Base-by-base conservation (phyloP, 2,113 vertebrate species). In the Malurus alboscapulatus region DNA sequence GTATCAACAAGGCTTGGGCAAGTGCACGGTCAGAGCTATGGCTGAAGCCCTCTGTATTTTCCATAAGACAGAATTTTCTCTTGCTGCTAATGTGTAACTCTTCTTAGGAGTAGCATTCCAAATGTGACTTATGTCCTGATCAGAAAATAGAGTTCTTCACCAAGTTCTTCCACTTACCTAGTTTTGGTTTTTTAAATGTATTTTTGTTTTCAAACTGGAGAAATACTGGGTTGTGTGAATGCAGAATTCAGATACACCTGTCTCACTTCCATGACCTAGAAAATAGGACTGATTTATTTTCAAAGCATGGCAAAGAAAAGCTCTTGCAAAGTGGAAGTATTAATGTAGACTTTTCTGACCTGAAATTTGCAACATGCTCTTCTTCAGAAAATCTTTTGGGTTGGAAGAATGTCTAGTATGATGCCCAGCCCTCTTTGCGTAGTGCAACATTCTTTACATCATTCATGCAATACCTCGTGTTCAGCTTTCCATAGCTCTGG, bases 1-100 rank as follows among this genome's bases (percentile, higher is more conserved):
- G 57, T 85, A 84, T 69, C 94, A 91, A 22, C 73, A 93, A 9
- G 32, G 51, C 63, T 94, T 96, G 53, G 81, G 85, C 50, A 91
- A 92, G 92, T 97, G 74, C n/a, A 80, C 57, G 57, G n/a, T 27
- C 55, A 74, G 75, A 61, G 16, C 48, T 48, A 3, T 4, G 12
- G 8, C n/a, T 66, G 14, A 48, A 76, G 18, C 32, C 15, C 17
- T 84, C 14, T 74, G 1, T 1, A 4, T 67, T 81, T 50, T 53
- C 51, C 9, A 6, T 24, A 40, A 65, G 22, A 54, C 40, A 36
- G 1, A 1, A 32, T 47, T 89, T 78, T 30, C 40, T 48, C 14
- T 50, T 73, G 34, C 40, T 75, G 34, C 32, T 81, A 21, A 21
- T 4, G 5, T 29, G 45, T 59, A 47, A 38, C 10, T 13, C 15